Evolutionary conservation across 2,797 vertebrate genomes (phyloP).

Genomic region (Steatocranus sp.): DNA sequence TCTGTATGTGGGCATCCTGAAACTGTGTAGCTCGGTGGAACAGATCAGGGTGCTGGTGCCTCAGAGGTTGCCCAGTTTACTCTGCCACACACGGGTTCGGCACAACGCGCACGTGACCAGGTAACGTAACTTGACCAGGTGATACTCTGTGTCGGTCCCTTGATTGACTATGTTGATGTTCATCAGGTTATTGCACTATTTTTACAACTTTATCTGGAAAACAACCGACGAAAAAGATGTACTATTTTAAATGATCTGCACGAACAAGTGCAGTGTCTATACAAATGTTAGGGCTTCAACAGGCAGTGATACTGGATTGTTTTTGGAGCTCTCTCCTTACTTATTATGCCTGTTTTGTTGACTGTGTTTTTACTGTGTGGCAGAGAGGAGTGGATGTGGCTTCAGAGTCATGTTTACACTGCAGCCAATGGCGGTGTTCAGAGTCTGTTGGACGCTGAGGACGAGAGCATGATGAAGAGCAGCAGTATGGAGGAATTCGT

Average conservation of each 20-base stretch:
- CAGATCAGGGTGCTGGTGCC: constrained; percentile 80
- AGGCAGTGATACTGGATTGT: background rate
- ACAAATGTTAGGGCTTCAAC: background rate
- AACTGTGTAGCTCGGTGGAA: constrained; percentile 78
- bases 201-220: background rate
- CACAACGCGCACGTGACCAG: constrained; percentile 73
- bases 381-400: constrained; percentile 80
- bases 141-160: background rate
- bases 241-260: background rate
- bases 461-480: constrained; percentile 53
- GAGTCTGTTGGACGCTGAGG: constrained; percentile 41
- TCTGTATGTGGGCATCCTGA: constrained; percentile 77
- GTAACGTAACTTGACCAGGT: constrained; percentile 25
- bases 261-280: background rate
- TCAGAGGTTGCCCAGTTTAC: constrained; percentile 73
- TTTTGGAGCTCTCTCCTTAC: background rate
- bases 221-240: accelerated
- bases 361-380: background rate
- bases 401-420: constrained; percentile 71
- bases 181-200: background rate
- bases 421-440: constrained; percentile 63
- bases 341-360: background rate
- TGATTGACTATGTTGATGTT: background rate
- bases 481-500: constrained; percentile 62
- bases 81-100: constrained; percentile 73